Evolutionary conservation across 53 echinoderm and acorn worm genomes (phyloP).

Genomic region (Henricia sp.): DNA sequence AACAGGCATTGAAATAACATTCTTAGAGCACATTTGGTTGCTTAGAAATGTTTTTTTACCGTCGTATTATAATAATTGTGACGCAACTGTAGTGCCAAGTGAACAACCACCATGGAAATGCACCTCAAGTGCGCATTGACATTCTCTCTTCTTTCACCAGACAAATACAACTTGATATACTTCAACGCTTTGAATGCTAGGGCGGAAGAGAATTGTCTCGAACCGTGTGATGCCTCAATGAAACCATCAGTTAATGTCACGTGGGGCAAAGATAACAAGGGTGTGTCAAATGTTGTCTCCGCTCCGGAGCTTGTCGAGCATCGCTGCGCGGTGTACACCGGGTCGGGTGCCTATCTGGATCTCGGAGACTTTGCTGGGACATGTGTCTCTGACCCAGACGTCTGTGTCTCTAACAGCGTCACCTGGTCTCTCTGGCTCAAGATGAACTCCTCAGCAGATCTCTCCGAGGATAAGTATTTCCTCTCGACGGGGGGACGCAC

Average conservation of each 20-base stretch:
- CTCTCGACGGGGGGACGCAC: background rate
- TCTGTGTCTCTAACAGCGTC: background rate
- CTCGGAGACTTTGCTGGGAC: background rate
- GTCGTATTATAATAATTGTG: too few species aligned
- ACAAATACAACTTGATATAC: background rate
- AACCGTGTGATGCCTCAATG: background rate
- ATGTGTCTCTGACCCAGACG: background rate
- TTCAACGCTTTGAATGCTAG: background rate
- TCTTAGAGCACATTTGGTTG: too few species aligned
- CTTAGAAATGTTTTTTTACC: too few species aligned
- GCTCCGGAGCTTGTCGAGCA: background rate
- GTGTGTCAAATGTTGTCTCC: background rate
- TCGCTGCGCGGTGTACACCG: background rate
- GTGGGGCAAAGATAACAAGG: background rate
- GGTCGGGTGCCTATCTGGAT: background rate
- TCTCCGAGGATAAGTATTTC: background rate
- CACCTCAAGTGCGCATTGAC: too few species aligned
- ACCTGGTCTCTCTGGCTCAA: constrained; percentile 18
- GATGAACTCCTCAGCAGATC: background rate
- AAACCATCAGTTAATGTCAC: background rate
- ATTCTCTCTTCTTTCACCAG: background rate
- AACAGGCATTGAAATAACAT: too few species aligned
- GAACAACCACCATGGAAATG: too few species aligned
- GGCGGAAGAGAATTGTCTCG: background rate
- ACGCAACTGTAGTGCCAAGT: too few species aligned